Base-by-base conservation (phyloP, 2,888 invertebrate species). In the Tiphia femorata region DNA sequence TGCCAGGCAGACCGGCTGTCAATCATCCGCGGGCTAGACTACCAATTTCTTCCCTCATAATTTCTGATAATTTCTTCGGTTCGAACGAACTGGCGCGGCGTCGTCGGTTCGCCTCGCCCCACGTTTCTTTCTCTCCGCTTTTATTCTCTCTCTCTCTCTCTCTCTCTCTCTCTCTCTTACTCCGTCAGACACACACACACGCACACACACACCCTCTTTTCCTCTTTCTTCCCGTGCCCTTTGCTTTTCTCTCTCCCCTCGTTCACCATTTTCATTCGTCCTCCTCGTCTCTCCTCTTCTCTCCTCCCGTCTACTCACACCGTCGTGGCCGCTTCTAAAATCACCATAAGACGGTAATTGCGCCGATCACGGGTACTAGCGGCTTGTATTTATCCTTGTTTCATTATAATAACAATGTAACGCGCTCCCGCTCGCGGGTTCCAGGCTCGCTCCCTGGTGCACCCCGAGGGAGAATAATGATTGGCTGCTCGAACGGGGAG, bases 381-480 rank as follows among this genome's bases (percentile, higher is more conserved):
- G 77, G 79, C 77, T 79, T 75, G 78, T 82, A 79, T 80, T 79
- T 81, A 80, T 80, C 77, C 76, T 73, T 75, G 73, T 78, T 70
- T 80, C 80, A 81, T 82, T 81, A 81, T 82, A 82, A 82, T 82
- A 82, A 82, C 80, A 82, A 81, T 81, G 77, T 78, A 79, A 80
- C 71, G 73, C 72, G 70, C 66, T n/a, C n/a, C n/a, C n/a, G n/a
- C n/a, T n/a, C n/a, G n/a, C n/a, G n/a, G n/a, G n/a, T n/a, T n/a
- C n/a, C n/a, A n/a, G n/a, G n/a, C n/a, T n/a, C n/a, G n/a, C n/a
- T 67, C 61, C 60, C 67, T 73, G 72, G 60, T 57, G 52, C 62
- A 54, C 49, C 55, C 58, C 61, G 67, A 60, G 58, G 63, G 53
- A 60, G 55, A 69, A 77, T 77, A 77, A 77, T 77, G 62, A 76